These are phyloP conservation scores for Cuniculus paca DNA, from an alignment of 2,797 vertebrate species.

Conservation along the genomic window DNA sequence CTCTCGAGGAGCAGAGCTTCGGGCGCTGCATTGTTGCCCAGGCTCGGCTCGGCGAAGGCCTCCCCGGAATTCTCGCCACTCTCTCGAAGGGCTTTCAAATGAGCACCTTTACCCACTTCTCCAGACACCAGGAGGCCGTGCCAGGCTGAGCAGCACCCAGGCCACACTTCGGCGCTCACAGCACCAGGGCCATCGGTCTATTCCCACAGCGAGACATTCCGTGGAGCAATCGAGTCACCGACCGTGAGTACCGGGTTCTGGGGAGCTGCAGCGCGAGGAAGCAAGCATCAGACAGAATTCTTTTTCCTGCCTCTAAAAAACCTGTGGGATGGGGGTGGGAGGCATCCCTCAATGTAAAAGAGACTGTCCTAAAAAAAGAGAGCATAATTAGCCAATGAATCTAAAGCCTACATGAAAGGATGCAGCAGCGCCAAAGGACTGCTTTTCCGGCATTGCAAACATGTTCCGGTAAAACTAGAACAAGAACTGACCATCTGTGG, in stretches of 20 bases:
- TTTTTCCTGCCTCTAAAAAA: not conserved
- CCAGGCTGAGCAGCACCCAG: not conserved
- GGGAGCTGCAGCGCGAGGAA: not conserved
- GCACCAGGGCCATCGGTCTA: not conserved
- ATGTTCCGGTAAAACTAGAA: not conserved
- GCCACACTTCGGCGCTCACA: not conserved
- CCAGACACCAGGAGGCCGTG: not conserved
- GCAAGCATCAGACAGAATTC: not conserved
- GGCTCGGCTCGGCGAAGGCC: not conserved
- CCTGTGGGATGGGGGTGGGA: accelerated
- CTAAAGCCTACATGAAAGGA: not conserved
- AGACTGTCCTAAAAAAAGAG: not conserved
- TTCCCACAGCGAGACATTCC: not conserved
- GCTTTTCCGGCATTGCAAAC: not conserved
- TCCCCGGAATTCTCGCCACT: not conserved
- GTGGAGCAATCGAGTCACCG: not conserved
- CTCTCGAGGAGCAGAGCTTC: not conserved
- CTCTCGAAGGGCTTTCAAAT: not conserved
- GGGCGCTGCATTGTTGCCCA: not conserved
- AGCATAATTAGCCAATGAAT: not conserved
- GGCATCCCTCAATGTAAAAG: not conserved
- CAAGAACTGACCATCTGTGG: not conserved
- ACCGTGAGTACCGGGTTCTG: not conserved
- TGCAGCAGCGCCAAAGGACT: not conserved
- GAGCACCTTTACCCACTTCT: not conserved